Conservation (phyloP, 64 coral and sea anemone genomes). For the Stichodactyla helianthus region DNA sequence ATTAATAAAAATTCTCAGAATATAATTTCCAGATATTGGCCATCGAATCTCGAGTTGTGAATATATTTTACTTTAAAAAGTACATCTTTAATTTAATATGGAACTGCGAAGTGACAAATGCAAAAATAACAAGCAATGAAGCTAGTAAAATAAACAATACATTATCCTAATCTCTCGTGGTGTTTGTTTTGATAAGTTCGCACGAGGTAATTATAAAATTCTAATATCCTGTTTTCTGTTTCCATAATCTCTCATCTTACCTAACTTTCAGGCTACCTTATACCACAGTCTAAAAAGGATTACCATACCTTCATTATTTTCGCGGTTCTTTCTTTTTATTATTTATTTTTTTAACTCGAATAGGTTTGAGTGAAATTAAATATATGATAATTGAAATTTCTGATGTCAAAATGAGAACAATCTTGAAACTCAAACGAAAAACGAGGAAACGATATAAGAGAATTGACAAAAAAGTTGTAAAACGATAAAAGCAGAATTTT, state of each 20-base stretch:
- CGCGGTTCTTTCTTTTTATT: background rate
- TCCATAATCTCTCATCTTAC: background rate
- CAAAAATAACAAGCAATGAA: background rate
- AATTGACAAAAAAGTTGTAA: background rate
- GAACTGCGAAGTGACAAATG: background rate
- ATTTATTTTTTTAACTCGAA: background rate
- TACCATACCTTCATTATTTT: background rate
- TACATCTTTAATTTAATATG: background rate
- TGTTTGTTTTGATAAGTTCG: background rate
- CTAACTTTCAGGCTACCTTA: background rate
- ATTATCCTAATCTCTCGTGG: background rate
- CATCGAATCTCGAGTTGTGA: background rate
- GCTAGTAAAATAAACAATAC: background rate
- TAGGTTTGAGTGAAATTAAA: background rate
- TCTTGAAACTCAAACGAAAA: background rate
- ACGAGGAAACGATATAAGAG: background rate
- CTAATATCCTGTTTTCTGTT: background rate
- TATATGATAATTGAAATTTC: background rate
- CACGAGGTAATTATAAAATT: background rate
- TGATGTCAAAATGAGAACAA: background rate
- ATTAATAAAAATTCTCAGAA: background rate
- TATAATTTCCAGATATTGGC: too few species aligned
- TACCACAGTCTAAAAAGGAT: background rate
- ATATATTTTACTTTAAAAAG: background rate
- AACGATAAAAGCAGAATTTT: too few species aligned